phyloP scores from a whole-genome alignment of 2,888 invertebrate genomes.

The Uropetala carovei region DNA sequence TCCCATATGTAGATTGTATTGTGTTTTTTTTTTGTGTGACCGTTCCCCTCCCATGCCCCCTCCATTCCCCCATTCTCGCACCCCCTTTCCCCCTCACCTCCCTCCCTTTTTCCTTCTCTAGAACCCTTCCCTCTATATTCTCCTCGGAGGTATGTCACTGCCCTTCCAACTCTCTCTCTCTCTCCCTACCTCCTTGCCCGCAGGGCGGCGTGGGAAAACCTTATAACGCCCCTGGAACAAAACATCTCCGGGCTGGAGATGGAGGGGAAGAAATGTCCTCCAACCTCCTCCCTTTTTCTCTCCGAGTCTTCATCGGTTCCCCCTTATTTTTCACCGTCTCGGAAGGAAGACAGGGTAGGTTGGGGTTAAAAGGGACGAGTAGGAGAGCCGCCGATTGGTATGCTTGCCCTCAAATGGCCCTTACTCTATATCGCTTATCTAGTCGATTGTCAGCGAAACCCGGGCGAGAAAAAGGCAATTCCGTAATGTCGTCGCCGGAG shows the following conservation, averaged over 20 bases:
- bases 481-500: not conserved
- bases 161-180: not conserved
- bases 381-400: not conserved
- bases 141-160: not conserved
- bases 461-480: not conserved
- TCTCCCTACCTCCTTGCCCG: too few relatives aligned
- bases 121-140: not conserved
- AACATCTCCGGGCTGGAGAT: not conserved
- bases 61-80: not conserved
- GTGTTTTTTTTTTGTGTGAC: too few relatives aligned
- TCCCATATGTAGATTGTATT: too few relatives aligned
- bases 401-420: not conserved
- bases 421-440: not conserved
- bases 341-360: slow-evolving; percentile 20
- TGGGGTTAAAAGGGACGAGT: not conserved
- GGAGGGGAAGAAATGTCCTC: slow-evolving; percentile 44
- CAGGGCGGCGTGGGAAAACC: slow-evolving; percentile 50
- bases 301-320: not conserved
- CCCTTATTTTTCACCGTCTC: slow-evolving; percentile 40
- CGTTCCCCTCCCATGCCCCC: too few relatives aligned
- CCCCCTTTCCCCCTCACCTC: not conserved
- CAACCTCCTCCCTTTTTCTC: not conserved
- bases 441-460: slow-evolving; percentile 26
- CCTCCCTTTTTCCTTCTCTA: not conserved
- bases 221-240: slow-evolving; percentile 40